Conservation (phyloP, 2,797 vertebrate genomes). For the Ciconia nigra region DNA sequence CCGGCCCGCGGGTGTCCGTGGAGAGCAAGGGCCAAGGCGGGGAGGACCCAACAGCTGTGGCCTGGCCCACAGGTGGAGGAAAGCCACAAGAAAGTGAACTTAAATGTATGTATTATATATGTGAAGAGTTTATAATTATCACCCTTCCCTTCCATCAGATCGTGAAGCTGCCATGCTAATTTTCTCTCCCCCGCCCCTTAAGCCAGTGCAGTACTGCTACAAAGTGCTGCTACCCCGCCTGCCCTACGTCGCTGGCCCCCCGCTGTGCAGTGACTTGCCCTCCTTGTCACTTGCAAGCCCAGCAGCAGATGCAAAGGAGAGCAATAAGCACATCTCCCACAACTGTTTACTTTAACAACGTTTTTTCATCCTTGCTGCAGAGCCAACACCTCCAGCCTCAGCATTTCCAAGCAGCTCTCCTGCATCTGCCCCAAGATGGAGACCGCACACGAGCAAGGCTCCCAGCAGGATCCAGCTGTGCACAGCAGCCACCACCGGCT, state of each 20-base stretch:
- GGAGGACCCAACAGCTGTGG: background rate
- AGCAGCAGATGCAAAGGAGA: no score
- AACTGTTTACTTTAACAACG: accelerated
- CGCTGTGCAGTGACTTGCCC: accelerated
- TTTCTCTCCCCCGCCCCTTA: background rate
- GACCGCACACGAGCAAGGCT: background rate
- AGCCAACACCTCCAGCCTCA: accelerated
- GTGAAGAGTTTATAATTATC: accelerated
- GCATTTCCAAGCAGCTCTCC: background rate
- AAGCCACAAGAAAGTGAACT: accelerated
- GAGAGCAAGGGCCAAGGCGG: no score
- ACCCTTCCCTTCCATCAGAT: accelerated
- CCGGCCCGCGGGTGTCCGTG: background rate
- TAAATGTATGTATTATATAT: accelerated
- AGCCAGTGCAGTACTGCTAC: accelerated
- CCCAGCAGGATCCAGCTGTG: background rate
- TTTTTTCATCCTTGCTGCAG: accelerated
- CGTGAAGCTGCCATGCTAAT: accelerated
- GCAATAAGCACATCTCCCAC: accelerated
- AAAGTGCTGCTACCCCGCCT: accelerated
- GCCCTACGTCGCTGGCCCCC: background rate
- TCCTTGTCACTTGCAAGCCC: accelerated
- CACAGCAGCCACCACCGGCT: accelerated
- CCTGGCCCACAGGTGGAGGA: accelerated
- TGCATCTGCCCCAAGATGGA: accelerated